These are phyloP conservation scores for Solen grandis DNA, from an alignment of 1,140 invertebrate genomes.

Conservation along the genomic window DNA sequence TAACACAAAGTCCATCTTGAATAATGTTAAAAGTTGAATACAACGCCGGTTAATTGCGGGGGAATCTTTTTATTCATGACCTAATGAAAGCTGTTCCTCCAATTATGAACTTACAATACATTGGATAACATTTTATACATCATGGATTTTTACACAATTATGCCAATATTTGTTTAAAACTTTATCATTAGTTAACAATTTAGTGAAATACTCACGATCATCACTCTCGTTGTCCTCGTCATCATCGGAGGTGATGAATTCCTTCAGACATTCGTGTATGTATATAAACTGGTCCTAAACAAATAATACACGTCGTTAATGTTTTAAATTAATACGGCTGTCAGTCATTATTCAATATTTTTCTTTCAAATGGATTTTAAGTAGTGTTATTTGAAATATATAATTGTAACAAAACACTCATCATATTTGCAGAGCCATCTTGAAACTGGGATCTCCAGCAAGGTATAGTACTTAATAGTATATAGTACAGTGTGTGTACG, in stretches of 20 bases:
- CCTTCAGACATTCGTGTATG: slow-evolving; percentile 94
- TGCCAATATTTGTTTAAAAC: neutral
- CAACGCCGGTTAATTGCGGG: too few species aligned
- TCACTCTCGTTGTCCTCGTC: slow-evolving; percentile 60
- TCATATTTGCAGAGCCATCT: neutral
- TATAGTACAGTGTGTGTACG: neutral
- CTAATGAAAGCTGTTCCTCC: too few species aligned
- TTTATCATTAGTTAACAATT: neutral
- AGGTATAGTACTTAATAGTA: too few species aligned
- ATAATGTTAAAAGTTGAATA: too few species aligned
- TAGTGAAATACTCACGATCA: slow-evolving; percentile 51
- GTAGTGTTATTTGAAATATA: neutral
- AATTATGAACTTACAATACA: too few species aligned
- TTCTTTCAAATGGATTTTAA: neutral
- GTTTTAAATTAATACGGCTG: neutral
- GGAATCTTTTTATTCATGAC: too few species aligned
- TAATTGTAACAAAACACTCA: neutral
- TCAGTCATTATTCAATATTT: too few species aligned
- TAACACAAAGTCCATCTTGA: too few species aligned
- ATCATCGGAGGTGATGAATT: slow-evolving; percentile 86
- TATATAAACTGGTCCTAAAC: slow-evolving; percentile 99
- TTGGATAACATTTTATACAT: neutral
- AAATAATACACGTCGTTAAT: slow-evolving; percentile 5
- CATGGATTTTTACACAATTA: neutral
- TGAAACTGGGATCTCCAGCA: too few species aligned